Percentiles rank a stretch among this genome's conserved stretches.
Conservation (phyloP, 2,888 invertebrate genomes). For the Meganola albula region DNA sequence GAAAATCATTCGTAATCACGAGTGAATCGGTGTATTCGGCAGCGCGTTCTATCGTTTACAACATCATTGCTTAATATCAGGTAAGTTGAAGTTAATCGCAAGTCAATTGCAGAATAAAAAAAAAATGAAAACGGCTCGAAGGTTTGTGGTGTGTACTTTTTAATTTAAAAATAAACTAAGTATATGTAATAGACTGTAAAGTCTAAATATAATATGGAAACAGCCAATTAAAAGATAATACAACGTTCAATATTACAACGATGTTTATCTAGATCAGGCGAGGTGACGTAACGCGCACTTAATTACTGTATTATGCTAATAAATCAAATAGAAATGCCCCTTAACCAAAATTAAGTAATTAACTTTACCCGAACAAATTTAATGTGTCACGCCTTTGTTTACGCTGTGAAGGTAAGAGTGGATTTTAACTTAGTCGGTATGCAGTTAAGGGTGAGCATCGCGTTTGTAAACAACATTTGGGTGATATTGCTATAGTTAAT, state of each 20-base stretch:
- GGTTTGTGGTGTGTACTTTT: no score
- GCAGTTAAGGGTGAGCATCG: conserved; percentile 40
- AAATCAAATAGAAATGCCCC: conserved; percentile 54
- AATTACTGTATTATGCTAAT: conserved; percentile 60
- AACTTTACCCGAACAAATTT: conserved; percentile 45
- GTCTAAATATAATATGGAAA: conserved; percentile 24
- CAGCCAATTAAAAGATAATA: conserved; percentile 25
- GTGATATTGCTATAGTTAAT: conserved; percentile 35
- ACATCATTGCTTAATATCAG: no score
- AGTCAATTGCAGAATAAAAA: no score
- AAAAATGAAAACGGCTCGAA: no score
- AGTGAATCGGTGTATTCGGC: no score
- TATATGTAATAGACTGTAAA: no score
- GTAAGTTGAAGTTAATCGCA: no score
- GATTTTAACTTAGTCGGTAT: conserved; percentile 33
- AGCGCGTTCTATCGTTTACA: no score
- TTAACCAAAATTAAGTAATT: conserved; percentile 68
- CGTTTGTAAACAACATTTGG: conserved; percentile 46
- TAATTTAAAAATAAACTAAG: no score
- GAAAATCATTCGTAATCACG: no score
- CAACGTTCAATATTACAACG: conserved; percentile 22
- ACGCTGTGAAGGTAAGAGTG: conserved; percentile 15
- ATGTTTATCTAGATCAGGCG: conserved; percentile 32
- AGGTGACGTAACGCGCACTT: conserved; percentile 45
- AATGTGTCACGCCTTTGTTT: conserved; percentile 34